Evolutionary conservation across 2,797 vertebrate species (phyloP).

Genomic region (Pangasius mekongensis): DNA sequence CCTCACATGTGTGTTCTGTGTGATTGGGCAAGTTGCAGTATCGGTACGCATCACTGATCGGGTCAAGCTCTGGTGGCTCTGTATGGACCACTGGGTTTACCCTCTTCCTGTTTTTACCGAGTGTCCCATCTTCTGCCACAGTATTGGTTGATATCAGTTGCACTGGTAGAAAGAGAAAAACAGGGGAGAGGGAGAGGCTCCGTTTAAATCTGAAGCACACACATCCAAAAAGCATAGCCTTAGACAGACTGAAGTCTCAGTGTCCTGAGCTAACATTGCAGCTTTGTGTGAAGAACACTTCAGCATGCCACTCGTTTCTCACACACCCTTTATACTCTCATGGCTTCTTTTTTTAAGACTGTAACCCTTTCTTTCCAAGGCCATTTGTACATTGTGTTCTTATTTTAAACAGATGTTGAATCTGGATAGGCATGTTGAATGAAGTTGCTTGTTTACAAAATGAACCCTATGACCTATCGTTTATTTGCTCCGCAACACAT

Average conservation of each 20-base stretch:
- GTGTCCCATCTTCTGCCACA: constrained; percentile 73
- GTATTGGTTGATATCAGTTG: constrained; percentile 84
- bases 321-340: constrained; percentile 7
- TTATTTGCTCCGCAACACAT: background rate
- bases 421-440: no score
- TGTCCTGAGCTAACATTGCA: constrained; percentile 15
- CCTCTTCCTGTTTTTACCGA: constrained; percentile 88
- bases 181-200: background rate
- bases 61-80: constrained; percentile 79
- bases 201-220: background rate
- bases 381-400: background rate
- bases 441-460: background rate
- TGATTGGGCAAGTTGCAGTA: constrained; percentile 92
- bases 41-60: constrained; percentile 83
- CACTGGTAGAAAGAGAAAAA: constrained; percentile 68
- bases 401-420: background rate
- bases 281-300: constrained; percentile 21
- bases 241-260: background rate
- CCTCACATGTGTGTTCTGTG: constrained; percentile 90
- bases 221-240: background rate
- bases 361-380: background rate
- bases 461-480: no score
- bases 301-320: background rate
- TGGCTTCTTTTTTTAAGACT: background rate
- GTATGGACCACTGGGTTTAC: constrained; percentile 85